Conservation (phyloP, 2,797 vertebrate species). For the Botia kubotai region DNA sequence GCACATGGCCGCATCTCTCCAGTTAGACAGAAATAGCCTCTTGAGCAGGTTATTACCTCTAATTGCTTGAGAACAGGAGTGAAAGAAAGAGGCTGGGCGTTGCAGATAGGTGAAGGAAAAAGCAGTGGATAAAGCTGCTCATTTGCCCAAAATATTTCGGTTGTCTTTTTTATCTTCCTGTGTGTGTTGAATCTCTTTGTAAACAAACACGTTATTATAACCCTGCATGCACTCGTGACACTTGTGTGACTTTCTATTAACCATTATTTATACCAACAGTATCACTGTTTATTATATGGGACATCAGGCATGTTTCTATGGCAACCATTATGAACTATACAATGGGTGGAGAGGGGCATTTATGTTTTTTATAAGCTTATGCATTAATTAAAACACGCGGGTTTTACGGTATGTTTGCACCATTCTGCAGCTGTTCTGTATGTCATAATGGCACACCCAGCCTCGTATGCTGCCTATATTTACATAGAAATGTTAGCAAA, state of each 20-base stretch:
- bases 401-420: neutral
- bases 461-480: neutral
- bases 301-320: conserved; percentile 74
- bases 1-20: conserved; percentile 22
- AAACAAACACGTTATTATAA: conserved; percentile 1
- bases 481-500: neutral
- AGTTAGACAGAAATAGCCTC: conserved; percentile 48
- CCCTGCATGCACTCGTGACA: conserved; percentile 13
- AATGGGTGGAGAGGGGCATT: conserved; percentile 30
- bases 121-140: neutral
- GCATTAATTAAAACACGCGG: neutral
- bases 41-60: conserved; percentile 39
- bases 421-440: conserved; percentile 1
- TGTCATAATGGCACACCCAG: too few species aligned
- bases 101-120: conserved; percentile 1
- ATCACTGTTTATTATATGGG: conserved; percentile 70
- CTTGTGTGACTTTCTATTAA: conserved; percentile 2
- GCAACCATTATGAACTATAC: conserved; percentile 70
- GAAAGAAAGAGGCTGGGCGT: neutral
- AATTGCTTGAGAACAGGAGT: conserved; percentile 33
- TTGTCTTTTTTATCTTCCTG: neutral
- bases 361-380: conserved; percentile 42
- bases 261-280: conserved; percentile 53
- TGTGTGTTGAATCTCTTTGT: neutral
- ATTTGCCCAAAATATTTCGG: neutral